Evolutionary conservation across 2,888 invertebrate species (phyloP).

Genomic region (Exephanes ischioxanthus): DNA sequence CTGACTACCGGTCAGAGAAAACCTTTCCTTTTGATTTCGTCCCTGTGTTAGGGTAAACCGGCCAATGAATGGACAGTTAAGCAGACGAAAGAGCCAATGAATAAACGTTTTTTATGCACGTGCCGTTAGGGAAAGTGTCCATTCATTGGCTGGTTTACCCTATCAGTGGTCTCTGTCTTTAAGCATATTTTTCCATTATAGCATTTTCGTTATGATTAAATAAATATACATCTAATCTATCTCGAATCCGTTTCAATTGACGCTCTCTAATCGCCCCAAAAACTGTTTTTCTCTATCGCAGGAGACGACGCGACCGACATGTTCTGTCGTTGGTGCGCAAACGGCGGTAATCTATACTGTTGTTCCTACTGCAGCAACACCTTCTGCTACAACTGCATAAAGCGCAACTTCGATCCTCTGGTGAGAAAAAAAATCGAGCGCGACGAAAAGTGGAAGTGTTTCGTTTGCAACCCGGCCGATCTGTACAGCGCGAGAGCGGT

Average conservation of each 20-base stretch:
- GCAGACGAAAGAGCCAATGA: too few species aligned
- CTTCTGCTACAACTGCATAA: conserved; percentile 90
- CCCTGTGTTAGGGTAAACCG: too few species aligned
- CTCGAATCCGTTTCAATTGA: neutral
- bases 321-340: conserved; percentile 94
- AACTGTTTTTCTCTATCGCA: conserved; percentile 62
- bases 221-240: neutral
- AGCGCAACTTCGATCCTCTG: conserved; percentile 89
- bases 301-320: conserved; percentile 93
- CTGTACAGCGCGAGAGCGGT: conserved; percentile 89
- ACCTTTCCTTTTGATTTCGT: too few species aligned
- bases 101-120: too few species aligned
- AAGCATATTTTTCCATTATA: too few species aligned
- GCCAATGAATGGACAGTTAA: too few species aligned
- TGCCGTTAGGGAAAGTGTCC: too few species aligned
- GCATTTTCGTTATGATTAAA: too few species aligned
- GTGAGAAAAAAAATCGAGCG: conserved; percentile 91
- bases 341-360: conserved; percentile 92
- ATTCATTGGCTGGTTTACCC: too few species aligned
- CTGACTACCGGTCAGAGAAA: too few species aligned
- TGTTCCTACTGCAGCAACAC: conserved; percentile 89
- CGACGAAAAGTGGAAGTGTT: conserved; percentile 93
- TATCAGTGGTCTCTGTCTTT: too few species aligned
- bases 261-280: neutral
- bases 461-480: conserved; percentile 90